phyloP scores from a whole-genome alignment of 2,888 invertebrate species.

The Molanna angustata region DNA sequence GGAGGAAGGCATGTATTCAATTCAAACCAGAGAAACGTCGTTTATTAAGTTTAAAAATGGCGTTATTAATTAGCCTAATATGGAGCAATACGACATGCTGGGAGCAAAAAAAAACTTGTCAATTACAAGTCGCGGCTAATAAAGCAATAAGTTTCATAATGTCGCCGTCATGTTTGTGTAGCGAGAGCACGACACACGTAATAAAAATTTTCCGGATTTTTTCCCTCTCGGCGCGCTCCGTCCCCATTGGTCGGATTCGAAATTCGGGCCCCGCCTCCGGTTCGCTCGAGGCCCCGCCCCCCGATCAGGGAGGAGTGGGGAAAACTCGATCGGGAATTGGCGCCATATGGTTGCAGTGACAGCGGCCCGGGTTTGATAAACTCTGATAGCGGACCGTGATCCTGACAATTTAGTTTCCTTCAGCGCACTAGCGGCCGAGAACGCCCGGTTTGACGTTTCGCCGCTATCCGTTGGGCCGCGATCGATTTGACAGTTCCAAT shows the following conservation, averaged over 20 bases:
- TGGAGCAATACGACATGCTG: too few species aligned
- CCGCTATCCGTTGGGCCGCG: constrained; percentile 10
- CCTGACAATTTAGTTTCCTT: constrained; percentile 25
- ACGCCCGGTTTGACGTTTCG: constrained; percentile 11
- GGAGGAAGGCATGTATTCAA: too few species aligned
- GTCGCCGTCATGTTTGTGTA: too few species aligned
- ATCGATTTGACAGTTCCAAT: constrained; percentile 2
- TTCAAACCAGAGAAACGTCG: too few species aligned
- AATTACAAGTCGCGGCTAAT: too few species aligned
- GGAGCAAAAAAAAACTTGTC: too few species aligned
- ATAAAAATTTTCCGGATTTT: too few species aligned
- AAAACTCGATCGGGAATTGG: constrained; percentile 8
- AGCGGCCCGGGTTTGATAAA: constrained; percentile 14
- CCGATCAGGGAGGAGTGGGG: constrained; percentile 7
- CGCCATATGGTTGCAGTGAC: constrained; percentile 13
- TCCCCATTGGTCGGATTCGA: constrained; percentile 9
- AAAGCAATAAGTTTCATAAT: too few species aligned
- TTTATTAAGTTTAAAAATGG: too few species aligned
- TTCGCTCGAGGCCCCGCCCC: constrained; percentile 7
- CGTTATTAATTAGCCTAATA: too few species aligned
- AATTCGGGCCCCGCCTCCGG: constrained; percentile 5
- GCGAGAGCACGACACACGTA: too few species aligned
- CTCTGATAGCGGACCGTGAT: constrained; percentile 14
- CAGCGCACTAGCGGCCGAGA: constrained; percentile 27
- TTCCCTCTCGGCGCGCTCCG: not conserved